phyloP scores from a whole-genome alignment of 2,113 vertebrate genomes.

The Cottus gobio region DNA sequence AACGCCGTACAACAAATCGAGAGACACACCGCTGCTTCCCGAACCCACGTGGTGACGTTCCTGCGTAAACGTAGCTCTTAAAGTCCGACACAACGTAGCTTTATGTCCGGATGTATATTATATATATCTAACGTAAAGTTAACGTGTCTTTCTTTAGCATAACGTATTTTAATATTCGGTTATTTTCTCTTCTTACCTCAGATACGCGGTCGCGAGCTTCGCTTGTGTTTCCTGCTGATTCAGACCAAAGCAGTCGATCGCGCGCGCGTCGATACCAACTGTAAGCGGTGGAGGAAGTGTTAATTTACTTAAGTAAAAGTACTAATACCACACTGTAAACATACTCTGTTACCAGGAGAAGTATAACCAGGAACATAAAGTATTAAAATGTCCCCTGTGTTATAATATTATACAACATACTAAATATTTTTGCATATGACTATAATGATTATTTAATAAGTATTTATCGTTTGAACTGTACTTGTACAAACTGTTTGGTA shows the following conservation, averaged over 20 bases:
- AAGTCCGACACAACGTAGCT: accelerated
- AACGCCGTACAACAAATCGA: neutral
- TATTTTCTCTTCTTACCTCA: conserved; percentile 54
- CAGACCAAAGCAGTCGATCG: conserved; percentile 40
- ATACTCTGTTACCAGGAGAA: neutral
- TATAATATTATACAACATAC: neutral
- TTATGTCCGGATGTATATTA: too few species aligned
- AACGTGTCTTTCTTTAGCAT: accelerated
- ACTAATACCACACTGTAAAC: neutral
- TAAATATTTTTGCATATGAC: neutral
- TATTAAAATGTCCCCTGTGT: neutral
- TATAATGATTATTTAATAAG: neutral
- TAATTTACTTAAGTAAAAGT: neutral
- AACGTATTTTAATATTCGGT: accelerated
- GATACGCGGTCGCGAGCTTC: neutral
- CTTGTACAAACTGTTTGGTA: too few species aligned
- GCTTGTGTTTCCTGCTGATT: neutral
- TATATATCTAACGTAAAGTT: accelerated
- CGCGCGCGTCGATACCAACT: neutral
- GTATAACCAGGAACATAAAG: neutral
- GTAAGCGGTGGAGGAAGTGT: neutral
- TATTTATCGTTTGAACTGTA: too few species aligned
- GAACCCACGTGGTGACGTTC: conserved; percentile 65
- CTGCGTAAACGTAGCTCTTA: neutral
- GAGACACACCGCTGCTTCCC: neutral